Evolutionary conservation across 1,140 invertebrate genomes (phyloP), one percentile per base, ranked within the genome.

Genomic region (Zaprionus gabonicus): DNA sequence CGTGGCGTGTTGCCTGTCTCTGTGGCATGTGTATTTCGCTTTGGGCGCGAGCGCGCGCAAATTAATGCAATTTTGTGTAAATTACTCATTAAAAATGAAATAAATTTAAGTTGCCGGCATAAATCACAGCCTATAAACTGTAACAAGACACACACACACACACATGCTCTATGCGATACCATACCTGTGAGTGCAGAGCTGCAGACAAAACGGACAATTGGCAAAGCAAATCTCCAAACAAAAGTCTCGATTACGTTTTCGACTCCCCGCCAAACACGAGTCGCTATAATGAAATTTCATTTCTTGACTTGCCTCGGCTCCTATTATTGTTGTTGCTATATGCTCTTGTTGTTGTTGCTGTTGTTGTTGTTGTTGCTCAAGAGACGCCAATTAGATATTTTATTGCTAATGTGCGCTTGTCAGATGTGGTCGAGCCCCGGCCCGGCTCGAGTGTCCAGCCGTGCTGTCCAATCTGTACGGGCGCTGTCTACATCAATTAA

Each of bases 61-160:
- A 90, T 90, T 85, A 90, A 90, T 90, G 86, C 86, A 91, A 85
- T 90, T 91, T 91, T 90, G 85, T 91, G 85, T 90, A 90, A 90
- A 90, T 90, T 90, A 90, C 85, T 90, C 85, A 90, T 90, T 90
- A 90, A 90, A 90, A 91, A 69, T 76, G 82, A 90, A 80, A 90
- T 90, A 85, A 90, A 90, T 90, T 90, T 73, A 65, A 67, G 79
- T 66, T 80, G 68, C 84, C 64, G 71, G 85, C 85, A 90, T 90
- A 90, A 85, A 85, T 90, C 85, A 90, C 81, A 65, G 79, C 76
- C 78, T 74, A 75, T 86, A 90, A 82, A 90, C 68, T 81, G 79
- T 64, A 85, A 80, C 81, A 79, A 71, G 70, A 62, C 67, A 76
- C 78, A 57, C 36, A 58, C 71, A 76, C 23, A 44, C 46, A 65